A percentile compares a stretch with the other conserved stretches of the same genome.
Conservation (phyloP, 2,888 invertebrate species). For the Malacosoma neustria region DNA sequence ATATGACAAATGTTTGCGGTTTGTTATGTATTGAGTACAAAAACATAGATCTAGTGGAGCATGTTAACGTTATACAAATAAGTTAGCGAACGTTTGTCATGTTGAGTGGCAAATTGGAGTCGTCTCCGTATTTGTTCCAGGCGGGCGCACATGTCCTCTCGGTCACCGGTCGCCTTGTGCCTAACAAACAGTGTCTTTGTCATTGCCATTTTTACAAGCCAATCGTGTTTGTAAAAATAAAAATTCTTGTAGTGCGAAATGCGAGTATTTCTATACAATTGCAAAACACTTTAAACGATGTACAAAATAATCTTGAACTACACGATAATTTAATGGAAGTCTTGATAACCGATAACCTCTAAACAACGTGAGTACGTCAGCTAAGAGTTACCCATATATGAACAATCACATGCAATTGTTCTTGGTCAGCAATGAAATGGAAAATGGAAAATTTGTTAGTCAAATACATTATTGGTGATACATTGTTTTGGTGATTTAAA, state of each 20-base stretch:
- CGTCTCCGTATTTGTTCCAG: conserved; percentile 54
- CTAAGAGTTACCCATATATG: conserved; percentile 60
- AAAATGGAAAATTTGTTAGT: no score
- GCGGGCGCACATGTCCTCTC: conserved; percentile 19
- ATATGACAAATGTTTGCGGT: neutral
- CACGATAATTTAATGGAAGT: no score
- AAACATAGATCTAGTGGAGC: conserved; percentile 39
- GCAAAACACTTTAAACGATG: no score
- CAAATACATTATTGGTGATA: no score
- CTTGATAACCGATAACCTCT: conserved; percentile 59
- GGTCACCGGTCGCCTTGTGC: conserved; percentile 24
- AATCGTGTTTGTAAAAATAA: no score
- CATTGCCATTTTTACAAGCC: conserved; percentile 36
- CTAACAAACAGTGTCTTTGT: conserved; percentile 42
- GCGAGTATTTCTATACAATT: no score
- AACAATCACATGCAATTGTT: conserved; percentile 56
- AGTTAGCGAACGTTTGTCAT: conserved; percentile 45
- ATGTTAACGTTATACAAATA: conserved; percentile 56
- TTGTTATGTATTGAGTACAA: conserved; percentile 29
- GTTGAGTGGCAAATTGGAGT: conserved; percentile 61
- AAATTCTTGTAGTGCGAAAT: no score
- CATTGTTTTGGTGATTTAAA: no score
- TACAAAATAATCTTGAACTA: no score
- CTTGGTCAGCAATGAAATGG: no score
- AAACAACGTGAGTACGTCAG: conserved; percentile 45